These are phyloP conservation scores for Phacellophora camtschatica DNA, from an alignment of 30 jellyfish, hydroid and myxozoan species.

Conservation along the genomic window DNA sequence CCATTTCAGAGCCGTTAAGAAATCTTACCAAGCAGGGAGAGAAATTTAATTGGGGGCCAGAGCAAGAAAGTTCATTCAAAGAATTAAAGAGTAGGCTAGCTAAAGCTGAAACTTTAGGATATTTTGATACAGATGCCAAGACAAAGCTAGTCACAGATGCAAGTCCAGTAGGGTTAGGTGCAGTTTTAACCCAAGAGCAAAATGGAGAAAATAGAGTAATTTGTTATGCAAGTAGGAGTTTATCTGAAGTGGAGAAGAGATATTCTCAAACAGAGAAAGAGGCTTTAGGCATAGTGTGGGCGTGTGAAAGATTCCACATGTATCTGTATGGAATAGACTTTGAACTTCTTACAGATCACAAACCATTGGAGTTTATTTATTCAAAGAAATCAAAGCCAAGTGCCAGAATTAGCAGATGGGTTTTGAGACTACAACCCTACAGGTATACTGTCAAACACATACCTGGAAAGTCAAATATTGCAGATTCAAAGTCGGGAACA, in stretches of 20 bases:
- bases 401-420: too few relatives aligned
- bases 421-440: too few relatives aligned
- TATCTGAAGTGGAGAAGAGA: slow-evolving; percentile 50
- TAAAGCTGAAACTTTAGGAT: slow-evolving; percentile 5
- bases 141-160: slow-evolving; percentile 56
- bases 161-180: slow-evolving; percentile 68
- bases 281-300: slow-evolving; percentile 63
- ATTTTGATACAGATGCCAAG: slow-evolving; percentile 21
- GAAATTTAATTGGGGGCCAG: slow-evolving; percentile 32
- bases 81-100: slow-evolving; percentile 13
- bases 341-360: slow-evolving; percentile 57
- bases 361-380: slow-evolving; percentile 54
- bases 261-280: slow-evolving; percentile 64
- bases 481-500: slow-evolving; percentile 17
- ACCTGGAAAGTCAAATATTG: slow-evolving; percentile 18
- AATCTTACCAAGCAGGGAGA: slow-evolving; percentile 28
- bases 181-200: slow-evolving; percentile 48
- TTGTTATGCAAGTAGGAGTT: slow-evolving; percentile 32
- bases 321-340: slow-evolving; percentile 58
- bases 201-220: slow-evolving; percentile 23
- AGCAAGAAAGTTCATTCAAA: slow-evolving; percentile 40
- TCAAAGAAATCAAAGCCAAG: slow-evolving; percentile 32
- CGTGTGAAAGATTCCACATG: slow-evolving; percentile 46
- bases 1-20: slow-evolving; percentile 50
- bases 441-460: slow-evolving; percentile 9